These are phyloP conservation scores for Mustelus asterias DNA, from an alignment of 2,113 vertebrate genomes.

Conservation along the genomic window DNA sequence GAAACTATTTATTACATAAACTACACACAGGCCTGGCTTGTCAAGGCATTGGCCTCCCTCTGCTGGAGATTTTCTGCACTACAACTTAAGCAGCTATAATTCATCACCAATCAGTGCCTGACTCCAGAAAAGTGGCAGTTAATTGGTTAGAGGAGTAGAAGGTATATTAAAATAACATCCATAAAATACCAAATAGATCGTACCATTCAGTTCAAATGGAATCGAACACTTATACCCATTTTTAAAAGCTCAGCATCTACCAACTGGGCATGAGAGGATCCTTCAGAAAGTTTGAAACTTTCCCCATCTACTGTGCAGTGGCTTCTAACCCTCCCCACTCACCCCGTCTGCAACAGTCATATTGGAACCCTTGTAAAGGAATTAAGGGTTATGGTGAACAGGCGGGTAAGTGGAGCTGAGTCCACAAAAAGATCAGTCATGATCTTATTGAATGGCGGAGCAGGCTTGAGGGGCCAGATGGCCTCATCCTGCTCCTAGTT, in stretches of 20 bases:
- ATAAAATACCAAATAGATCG: neutral
- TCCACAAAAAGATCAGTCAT: too few species aligned
- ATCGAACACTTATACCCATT: neutral
- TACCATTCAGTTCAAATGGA: neutral
- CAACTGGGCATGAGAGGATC: neutral
- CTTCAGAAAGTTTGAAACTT: neutral
- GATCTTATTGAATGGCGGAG: too few species aligned
- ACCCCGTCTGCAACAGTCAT: neutral
- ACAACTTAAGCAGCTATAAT: neutral
- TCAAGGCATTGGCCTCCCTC: conserved; percentile 2
- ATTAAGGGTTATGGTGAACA: too few species aligned
- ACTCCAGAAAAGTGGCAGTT: neutral
- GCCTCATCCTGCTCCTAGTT: too few species aligned
- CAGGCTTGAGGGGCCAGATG: too few species aligned
- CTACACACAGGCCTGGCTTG: neutral
- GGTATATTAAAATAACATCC: neutral
- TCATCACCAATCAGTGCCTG: neutral
- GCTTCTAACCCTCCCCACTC: neutral
- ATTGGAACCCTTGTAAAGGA: too few species aligned
- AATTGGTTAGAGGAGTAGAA: neutral
- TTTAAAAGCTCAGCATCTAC: neutral
- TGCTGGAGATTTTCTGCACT: neutral
- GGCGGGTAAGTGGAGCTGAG: too few species aligned
- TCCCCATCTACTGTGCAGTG: neutral
- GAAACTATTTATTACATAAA: neutral